Base-by-base conservation (phyloP, 2,888 invertebrate genomes). In the Ophioninae sp. region DNA sequence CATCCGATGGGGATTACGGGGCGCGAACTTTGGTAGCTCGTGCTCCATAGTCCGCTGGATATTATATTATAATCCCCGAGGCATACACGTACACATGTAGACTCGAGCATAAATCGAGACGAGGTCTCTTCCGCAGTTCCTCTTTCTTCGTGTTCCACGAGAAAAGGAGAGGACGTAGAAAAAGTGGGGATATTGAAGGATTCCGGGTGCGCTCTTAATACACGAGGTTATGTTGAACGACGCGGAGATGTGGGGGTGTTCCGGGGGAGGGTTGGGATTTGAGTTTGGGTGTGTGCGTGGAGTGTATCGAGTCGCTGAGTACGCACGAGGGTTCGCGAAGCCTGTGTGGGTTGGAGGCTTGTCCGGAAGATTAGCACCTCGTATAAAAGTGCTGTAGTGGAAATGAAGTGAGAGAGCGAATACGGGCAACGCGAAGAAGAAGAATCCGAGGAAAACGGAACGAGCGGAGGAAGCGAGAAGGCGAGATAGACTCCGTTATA, bases 291-390 rank as follows among this genome's bases (percentile, higher is more conserved):
- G 57, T 13, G 68, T 68, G 64, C 70, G 78, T 64, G 77, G 73
- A 64, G 80, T 64, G 79, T 78, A 75, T 81, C 82, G 78, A 69
- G 85, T 81, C 79, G 79, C 69, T 70, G 64, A 81, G 78, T 84
- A 80, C 81, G 65, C 75, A 56, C 57, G 7, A 44, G 62, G 81
- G 79, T 7, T 78, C 85, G 82, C 84, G 83, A 77, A 59, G 39
- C 50, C 23, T 57, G 69, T 81, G 70, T 84, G 84, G 67, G 79
- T 83, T 57, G 85, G 87, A 86, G 87, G 90, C 90, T 91, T 91
- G 92, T 92, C 92, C 91, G 91, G 89, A 89, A 92, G 92, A 92
- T 93, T 92, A 93, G 91, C 91, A 92, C 92, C 92, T 92, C 91
- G 91, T 91, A 92, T 92, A 92, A 92, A 92, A 92, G 92, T 92